These are phyloP conservation scores for Yoshiicerus persimilis DNA, from an alignment of 1,140 invertebrate genomes.

Conservation along the genomic window DNA sequence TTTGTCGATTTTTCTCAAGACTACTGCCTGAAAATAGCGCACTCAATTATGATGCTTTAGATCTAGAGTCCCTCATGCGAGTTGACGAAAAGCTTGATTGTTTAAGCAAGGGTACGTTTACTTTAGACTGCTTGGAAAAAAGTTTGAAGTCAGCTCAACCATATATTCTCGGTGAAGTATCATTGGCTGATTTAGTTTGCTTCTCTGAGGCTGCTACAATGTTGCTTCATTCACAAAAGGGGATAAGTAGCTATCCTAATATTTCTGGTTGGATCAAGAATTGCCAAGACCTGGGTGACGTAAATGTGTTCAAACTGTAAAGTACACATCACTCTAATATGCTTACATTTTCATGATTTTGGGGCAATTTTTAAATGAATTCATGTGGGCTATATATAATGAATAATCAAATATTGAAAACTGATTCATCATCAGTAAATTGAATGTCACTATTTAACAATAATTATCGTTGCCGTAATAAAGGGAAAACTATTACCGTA, in stretches of 20 bases:
- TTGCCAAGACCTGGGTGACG: constrained; percentile 19
- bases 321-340: neutral
- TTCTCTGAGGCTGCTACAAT: constrained; percentile 17
- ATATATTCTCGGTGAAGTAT: constrained; percentile 26
- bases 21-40: neutral
- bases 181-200: constrained; percentile 27
- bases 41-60: constrained; percentile 30
- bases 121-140: neutral
- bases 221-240: neutral
- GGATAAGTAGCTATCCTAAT: neutral
- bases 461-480: too few species aligned
- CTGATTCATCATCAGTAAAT: too few species aligned
- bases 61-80: neutral
- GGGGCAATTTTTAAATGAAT: too few species aligned
- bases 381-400: too few species aligned
- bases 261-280: constrained; percentile 9
- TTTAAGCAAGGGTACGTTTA: neutral
- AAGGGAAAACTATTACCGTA: too few species aligned
- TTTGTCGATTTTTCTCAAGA: constrained; percentile 30
- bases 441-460: too few species aligned
- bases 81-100: neutral
- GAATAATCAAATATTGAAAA: too few species aligned
- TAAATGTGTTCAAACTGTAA: neutral
- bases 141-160: neutral
- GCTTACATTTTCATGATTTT: neutral